Conservation (phyloP, 2,113 vertebrate species). For the Microtus ochrogaster region DNA sequence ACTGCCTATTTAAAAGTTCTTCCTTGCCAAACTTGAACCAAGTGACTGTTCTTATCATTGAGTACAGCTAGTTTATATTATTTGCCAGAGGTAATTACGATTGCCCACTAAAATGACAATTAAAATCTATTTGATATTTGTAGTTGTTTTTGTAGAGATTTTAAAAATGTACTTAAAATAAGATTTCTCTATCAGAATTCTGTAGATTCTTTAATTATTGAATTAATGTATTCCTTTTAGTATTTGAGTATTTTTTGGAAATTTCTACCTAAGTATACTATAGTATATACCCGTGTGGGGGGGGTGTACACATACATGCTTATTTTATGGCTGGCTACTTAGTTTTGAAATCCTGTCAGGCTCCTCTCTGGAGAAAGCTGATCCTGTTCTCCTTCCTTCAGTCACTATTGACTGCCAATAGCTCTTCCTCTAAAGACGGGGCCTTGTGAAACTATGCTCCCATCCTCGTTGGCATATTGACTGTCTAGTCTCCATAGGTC, state of each 20-base stretch:
- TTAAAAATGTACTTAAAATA: slow-evolving; percentile 52
- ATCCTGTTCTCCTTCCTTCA: background rate
- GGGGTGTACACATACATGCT: background rate
- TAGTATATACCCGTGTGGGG: background rate
- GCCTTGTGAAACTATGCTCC: background rate
- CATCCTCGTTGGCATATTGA: background rate
- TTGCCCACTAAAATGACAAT: slow-evolving; percentile 9
- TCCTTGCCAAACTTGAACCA: slow-evolving; percentile 36
- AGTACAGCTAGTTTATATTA: slow-evolving; percentile 61
- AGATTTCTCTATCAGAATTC: background rate
- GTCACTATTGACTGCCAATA: background rate
- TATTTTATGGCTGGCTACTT: background rate
- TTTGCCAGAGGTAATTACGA: slow-evolving; percentile 64
- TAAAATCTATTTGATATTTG: slow-evolving; percentile 44
- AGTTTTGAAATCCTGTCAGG: background rate
- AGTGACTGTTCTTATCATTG: background rate
- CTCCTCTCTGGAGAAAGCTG: background rate
- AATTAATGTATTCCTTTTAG: slow-evolving; percentile 15
- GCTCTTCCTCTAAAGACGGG: background rate
- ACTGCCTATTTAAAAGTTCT: background rate
- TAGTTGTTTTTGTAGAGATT: slow-evolving; percentile 12
- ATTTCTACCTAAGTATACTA: background rate
- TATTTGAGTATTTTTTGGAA: background rate
- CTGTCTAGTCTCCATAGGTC: background rate
- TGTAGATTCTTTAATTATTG: slow-evolving; percentile 25